Evolutionary conservation across 2,797 vertebrate genomes (phyloP).

Genomic region (Enteromius afrohamiltoni): DNA sequence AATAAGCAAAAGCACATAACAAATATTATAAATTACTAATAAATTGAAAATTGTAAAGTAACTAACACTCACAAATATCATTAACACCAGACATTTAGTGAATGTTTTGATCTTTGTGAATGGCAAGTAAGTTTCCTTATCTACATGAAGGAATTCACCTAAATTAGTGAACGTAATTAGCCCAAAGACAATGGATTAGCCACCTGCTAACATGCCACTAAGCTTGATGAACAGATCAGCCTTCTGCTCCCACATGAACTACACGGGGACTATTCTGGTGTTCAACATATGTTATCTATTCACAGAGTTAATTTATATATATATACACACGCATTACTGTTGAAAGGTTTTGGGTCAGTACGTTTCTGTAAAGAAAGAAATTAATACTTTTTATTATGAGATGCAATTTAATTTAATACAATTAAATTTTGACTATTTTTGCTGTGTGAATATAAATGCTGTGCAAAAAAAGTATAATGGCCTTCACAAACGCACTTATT

Average conservation of each 20-base stretch:
- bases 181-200: constrained; percentile 34
- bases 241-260: constrained; percentile 14
- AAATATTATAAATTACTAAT: neutral
- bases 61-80: neutral
- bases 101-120: neutral
- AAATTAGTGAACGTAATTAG: constrained; percentile 20
- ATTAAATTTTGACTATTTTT: neutral
- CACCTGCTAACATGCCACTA: constrained; percentile 41
- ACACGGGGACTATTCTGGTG: neutral
- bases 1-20: neutral
- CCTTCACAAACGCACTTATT: neutral
- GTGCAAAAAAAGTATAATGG: neutral
- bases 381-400: neutral
- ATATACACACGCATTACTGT: neutral
- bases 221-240: constrained; percentile 24
- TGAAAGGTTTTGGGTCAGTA: neutral
- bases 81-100: neutral
- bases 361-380: neutral
- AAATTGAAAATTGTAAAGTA: neutral
- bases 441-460: neutral
- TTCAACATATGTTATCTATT: neutral
- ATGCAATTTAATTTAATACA: neutral
- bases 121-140: neutral
- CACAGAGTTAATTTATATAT: neutral
- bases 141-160: constrained; percentile 13